phyloP scores from a whole-genome alignment of 1,140 invertebrate genomes.

The Lepidurus apus region DNA sequence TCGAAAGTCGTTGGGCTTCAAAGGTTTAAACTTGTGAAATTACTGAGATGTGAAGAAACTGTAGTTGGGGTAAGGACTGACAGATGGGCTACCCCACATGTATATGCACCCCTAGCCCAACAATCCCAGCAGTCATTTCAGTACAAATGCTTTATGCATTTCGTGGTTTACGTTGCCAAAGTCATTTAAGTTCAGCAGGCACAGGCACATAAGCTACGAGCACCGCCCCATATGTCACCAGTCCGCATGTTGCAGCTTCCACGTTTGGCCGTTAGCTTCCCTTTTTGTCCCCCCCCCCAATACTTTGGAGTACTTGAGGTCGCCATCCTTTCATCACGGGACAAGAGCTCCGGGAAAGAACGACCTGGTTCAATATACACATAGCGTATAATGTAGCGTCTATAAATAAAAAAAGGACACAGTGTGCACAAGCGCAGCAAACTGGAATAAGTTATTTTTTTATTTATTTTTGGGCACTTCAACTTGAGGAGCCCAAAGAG shows the following conservation, averaged over 20 bases:
- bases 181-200: not conserved
- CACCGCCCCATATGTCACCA: slow-evolving; percentile 3
- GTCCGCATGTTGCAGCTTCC: not conserved
- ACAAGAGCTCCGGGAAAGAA: not conserved
- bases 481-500: too few species aligned
- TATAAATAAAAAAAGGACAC: not conserved
- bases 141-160: not conserved
- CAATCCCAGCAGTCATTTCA: not conserved
- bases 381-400: not conserved
- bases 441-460: too few species aligned
- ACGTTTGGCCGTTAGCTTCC: not conserved
- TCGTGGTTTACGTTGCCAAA: not conserved
- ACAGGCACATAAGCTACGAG: not conserved
- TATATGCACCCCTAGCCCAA: not conserved
- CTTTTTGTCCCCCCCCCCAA: not conserved
- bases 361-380: not conserved
- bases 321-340: not conserved
- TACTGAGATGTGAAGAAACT: slow-evolving; percentile 17
- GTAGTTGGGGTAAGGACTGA: not conserved
- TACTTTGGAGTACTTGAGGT: not conserved
- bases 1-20: not conserved
- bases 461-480: too few species aligned
- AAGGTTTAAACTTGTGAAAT: slow-evolving; percentile 16
- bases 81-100: not conserved
- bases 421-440: too few species aligned